Evolutionary conservation across 1,140 invertebrate genomes (phyloP).

Genomic region (Cydia pomonella): DNA sequence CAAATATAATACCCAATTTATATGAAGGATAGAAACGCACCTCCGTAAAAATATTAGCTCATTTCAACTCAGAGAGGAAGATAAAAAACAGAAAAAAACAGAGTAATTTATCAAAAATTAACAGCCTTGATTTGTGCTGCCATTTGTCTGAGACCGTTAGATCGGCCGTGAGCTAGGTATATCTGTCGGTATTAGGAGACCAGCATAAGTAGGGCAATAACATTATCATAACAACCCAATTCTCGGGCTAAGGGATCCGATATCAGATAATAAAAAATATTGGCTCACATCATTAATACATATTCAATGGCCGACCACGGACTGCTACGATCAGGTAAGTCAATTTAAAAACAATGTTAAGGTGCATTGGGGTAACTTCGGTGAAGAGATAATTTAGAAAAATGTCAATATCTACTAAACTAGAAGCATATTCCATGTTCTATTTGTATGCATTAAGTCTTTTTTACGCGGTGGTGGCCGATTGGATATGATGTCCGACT

Average conservation of each 20-base stretch:
- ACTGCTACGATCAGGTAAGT: conserved; percentile 24
- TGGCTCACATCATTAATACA: conserved; percentile 34
- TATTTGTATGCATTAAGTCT: too few relatives aligned
- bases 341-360: conserved; percentile 29
- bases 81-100: conserved; percentile 21
- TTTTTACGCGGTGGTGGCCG: too few relatives aligned
- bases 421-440: too few relatives aligned
- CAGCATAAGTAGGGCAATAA: conserved; percentile 33
- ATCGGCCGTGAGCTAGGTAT: conserved; percentile 24
- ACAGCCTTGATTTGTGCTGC: conserved; percentile 24
- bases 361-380: not conserved
- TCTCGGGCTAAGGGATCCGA: conserved; percentile 23
- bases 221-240: conserved; percentile 36
- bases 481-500: too few relatives aligned
- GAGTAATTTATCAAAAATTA: conserved; percentile 28
- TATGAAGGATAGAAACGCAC: not conserved
- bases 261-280: conserved; percentile 34
- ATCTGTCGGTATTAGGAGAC: conserved; percentile 21
- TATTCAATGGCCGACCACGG: conserved; percentile 31
- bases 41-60: not conserved
- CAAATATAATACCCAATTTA: not conserved
- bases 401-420: not conserved
- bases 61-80: not conserved
- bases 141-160: conserved; percentile 16
- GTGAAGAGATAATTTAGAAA: not conserved